Conservation (phyloP, 1,140 invertebrate species). For the Drusus annulatus region DNA sequence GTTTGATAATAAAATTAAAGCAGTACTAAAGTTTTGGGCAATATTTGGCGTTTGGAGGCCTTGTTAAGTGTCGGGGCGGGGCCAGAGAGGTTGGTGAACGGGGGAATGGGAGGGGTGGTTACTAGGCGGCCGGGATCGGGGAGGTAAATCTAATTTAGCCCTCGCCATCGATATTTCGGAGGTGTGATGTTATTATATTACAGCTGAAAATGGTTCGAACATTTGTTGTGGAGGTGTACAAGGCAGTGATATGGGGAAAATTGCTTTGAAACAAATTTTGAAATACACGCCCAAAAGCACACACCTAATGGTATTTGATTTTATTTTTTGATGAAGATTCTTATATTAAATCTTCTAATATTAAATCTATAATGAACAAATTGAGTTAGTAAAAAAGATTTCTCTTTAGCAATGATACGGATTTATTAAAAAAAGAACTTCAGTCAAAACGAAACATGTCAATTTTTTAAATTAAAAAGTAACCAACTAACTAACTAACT, state of each 20-base stretch:
- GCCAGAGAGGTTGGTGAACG: neutral
- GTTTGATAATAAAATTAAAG: constrained; percentile 28
- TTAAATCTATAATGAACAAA: too few relatives aligned
- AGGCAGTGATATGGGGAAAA: too few relatives aligned
- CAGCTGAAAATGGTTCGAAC: neutral
- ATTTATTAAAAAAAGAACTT: too few relatives aligned
- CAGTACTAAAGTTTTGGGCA: neutral
- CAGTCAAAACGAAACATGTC: too few relatives aligned
- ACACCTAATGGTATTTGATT: neutral
- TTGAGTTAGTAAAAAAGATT: too few relatives aligned
- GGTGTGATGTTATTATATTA: constrained; percentile 34
- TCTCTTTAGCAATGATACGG: too few relatives aligned
- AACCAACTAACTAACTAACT: too few relatives aligned
- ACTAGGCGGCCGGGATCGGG: neutral
- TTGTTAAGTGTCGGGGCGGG: constrained; percentile 14
- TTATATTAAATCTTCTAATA: neutral
- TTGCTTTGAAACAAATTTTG: neutral
- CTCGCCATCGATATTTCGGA: constrained; percentile 22
- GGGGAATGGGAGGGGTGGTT: neutral
- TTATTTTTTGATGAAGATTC: neutral
- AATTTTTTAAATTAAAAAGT: too few relatives aligned
- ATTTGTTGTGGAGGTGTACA: neutral
- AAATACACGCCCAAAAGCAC: neutral
- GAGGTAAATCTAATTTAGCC: constrained; percentile 23
- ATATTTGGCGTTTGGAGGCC: constrained; percentile 22